Conservation (phyloP, 2,888 invertebrate species). For the Synergus itoensis region DNA sequence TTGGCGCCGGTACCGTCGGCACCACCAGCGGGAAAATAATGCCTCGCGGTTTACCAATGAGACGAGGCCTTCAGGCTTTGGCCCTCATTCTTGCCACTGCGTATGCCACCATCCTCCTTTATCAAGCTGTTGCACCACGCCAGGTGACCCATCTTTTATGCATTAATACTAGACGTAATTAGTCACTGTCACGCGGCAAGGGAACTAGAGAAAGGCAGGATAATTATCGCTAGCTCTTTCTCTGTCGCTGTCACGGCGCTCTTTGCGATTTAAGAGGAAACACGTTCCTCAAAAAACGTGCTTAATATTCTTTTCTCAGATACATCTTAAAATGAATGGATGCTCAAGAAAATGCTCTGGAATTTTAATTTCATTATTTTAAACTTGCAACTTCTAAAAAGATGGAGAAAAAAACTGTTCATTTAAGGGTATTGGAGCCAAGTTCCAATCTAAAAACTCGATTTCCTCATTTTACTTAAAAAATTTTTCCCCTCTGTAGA, state of each 20-base stretch:
- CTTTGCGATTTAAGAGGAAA: conserved; percentile 1
- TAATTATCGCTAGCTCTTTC: conserved; percentile 19
- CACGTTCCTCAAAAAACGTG: conserved; percentile 19
- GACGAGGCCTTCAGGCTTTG: conserved; percentile 77
- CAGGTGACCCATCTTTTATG: conserved; percentile 77
- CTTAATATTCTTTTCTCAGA: conserved; percentile 1
- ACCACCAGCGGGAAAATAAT: conserved; percentile 78
- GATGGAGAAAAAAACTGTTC: too few species aligned
- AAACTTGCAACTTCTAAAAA: too few species aligned
- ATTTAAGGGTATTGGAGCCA: too few species aligned
- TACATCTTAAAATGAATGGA: not conserved
- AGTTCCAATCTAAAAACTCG: too few species aligned
- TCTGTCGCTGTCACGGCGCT: not conserved
- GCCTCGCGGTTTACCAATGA: conserved; percentile 76
- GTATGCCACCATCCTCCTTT: conserved; percentile 82
- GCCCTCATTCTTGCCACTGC: conserved; percentile 80
- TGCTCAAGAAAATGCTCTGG: not conserved
- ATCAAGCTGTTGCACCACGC: conserved; percentile 81
- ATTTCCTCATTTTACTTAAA: too few species aligned
- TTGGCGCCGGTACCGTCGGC: conserved; percentile 78
- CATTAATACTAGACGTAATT: conserved; percentile 32
- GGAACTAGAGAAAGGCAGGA: not conserved
- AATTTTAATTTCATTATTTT: not conserved
- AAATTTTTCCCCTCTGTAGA: too few species aligned
- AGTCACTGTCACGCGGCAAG: conserved; percentile 23